Evolutionary conservation across 2,797 vertebrate species (phyloP).

Genomic region (Enteromius afrohamiltoni): DNA sequence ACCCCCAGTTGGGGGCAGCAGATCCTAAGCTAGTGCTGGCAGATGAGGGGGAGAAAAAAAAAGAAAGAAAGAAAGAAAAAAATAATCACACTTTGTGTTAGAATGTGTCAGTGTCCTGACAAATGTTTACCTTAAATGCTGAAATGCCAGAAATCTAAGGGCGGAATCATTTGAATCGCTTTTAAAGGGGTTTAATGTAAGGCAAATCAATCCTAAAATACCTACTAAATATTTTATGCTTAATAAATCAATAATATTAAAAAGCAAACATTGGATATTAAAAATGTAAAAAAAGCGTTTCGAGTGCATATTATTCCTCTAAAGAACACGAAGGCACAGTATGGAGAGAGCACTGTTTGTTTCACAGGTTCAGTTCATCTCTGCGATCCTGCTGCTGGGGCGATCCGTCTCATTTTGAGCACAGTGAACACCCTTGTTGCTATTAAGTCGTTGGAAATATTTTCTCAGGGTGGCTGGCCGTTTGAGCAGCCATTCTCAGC

Average conservation of each 20-base stretch:
- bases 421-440: constrained; percentile 62
- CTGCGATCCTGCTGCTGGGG: constrained; percentile 42
- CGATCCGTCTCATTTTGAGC: constrained; percentile 54
- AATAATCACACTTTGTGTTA: constrained; percentile 53
- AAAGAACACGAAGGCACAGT: constrained; percentile 37
- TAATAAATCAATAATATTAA: not conserved
- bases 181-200: not conserved
- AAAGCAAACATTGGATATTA: not conserved
- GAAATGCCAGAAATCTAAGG: not conserved
- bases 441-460: constrained; percentile 64
- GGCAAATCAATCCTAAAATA: not conserved
- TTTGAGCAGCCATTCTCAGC: constrained; percentile 55
- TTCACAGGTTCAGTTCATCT: constrained; percentile 59
- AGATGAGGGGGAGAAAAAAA: not conserved
- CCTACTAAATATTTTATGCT: not conserved
- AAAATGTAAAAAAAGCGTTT: not conserved
- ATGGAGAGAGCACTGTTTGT: constrained; percentile 62
- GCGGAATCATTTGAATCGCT: not conserved
- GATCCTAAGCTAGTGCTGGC: constrained; percentile 53
- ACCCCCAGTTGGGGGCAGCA: constrained; percentile 67
- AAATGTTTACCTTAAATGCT: constrained; percentile 43
- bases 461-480: constrained; percentile 63
- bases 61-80: not conserved
- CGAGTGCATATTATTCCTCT: constrained; percentile 22
- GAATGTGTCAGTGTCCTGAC: constrained; percentile 58